Conservation (phyloP, 2,113 vertebrate genomes). For the Plestiodon gilberti region DNA sequence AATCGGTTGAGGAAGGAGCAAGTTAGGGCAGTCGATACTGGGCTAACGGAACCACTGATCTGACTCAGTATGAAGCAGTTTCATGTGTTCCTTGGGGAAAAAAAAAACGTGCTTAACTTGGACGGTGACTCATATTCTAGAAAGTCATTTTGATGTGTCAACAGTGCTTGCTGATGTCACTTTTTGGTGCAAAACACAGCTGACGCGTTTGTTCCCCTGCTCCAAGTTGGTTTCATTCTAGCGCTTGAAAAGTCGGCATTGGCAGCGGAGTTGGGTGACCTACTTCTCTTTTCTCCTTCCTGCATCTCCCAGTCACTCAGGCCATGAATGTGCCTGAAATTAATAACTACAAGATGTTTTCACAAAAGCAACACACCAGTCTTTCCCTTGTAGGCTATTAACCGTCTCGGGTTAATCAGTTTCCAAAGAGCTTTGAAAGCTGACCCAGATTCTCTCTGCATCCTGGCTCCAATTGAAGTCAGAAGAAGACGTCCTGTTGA, state of each 20-base stretch:
- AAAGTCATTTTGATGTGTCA: no score
- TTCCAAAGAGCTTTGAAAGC: conserved; percentile 47
- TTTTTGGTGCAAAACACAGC: not conserved
- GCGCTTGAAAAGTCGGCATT: not conserved
- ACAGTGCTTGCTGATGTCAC: not conserved
- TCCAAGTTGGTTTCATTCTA: not conserved
- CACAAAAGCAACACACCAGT: not conserved
- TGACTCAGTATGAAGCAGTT: no score
- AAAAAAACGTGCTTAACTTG: no score
- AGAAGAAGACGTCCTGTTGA: no score
- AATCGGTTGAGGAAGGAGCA: no score
- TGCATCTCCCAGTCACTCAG: conserved; percentile 41
- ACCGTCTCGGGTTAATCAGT: conserved; percentile 17
- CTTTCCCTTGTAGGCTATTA: conserved; percentile 23
- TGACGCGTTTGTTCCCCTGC: no score
- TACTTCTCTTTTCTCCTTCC: not conserved
- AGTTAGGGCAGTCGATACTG: no score
- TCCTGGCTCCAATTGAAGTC: not conserved
- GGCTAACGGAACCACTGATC: no score
- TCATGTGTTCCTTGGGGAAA: no score
- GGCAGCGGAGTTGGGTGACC: not conserved
- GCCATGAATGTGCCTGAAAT: conserved; percentile 21
- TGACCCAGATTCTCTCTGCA: conserved; percentile 26
- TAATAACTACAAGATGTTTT: conserved; percentile 33
- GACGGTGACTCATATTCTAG: not conserved